Evolutionary conservation across 2,888 invertebrate species (phyloP).

Genomic region (Acleris laterana): DNA sequence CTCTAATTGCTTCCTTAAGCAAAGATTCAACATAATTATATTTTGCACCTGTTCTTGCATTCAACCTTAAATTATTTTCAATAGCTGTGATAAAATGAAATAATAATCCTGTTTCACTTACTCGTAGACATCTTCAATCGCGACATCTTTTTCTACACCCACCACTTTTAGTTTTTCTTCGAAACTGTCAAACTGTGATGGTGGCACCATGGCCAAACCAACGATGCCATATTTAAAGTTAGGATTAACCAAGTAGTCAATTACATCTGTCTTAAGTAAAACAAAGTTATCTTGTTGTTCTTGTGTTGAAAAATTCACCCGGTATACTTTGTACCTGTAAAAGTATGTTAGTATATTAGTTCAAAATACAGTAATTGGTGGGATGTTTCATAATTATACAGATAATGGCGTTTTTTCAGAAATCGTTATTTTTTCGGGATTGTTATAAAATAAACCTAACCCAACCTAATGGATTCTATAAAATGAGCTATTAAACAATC

Average conservation of each 20-base stretch:
- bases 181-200: constrained; percentile 62
- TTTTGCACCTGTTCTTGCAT: too few relatives aligned
- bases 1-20: too few relatives aligned
- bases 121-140: constrained; percentile 63
- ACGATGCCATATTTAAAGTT: constrained; percentile 52
- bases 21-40: too few relatives aligned
- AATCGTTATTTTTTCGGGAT: too few relatives aligned
- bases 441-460: too few relatives aligned
- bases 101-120: constrained; percentile 53
- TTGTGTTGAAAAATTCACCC: constrained; percentile 50
- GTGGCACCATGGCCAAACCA: constrained; percentile 68
- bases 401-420: too few relatives aligned
- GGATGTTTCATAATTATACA: too few relatives aligned
- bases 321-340: constrained; percentile 67
- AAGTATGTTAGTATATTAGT: background rate
- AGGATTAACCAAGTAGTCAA: constrained; percentile 66
- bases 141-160: constrained; percentile 51
- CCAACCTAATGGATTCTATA: too few relatives aligned
- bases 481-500: too few relatives aligned
- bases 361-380: too few relatives aligned
- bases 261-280: constrained; percentile 53
- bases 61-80: too few relatives aligned
- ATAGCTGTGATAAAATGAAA: background rate
- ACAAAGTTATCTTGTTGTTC: constrained; percentile 55
- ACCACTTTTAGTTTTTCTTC: constrained; percentile 57